Evolutionary conservation across 1,140 invertebrate genomes (phyloP), one percentile per base, ranked within the genome.

Genomic region (Ceratoteleas bidentatus): DNA sequence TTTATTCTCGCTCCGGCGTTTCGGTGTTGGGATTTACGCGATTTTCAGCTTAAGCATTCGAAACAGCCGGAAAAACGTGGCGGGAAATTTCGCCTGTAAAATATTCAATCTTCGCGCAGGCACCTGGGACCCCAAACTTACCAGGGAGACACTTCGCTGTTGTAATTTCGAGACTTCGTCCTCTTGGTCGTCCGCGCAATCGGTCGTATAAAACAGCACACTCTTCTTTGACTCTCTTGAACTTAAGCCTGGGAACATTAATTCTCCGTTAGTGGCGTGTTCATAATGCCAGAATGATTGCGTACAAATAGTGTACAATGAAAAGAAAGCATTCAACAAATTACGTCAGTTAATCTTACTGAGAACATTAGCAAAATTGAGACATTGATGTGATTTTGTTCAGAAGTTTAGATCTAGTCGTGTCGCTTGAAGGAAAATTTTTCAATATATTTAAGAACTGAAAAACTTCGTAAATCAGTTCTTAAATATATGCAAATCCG

Each of bases 181-280:
- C 56, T 90, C 88, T 57, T 90, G 88, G 13, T 89, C 87, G 83
- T 89, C 89, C 0, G 87, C 88, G 24, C 89, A 90, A 60, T 91
- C 89, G 8, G 89, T 90, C 14, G 89, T 90, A 64, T 90, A 91
- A 66, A 88, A 89, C 36, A 90, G 62, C n/a, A 87, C 88, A 60
- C 86, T 91, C 76, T 90, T 90, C 75, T 90, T 90, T 68, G 89
- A 90, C 72, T 85, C 87, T 83, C 89, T 90, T 74, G 72, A 90
- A 88, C 64, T 84, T 15, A 84, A 60, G 68, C 83, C 83, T 84
- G 58, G 16, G 52, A 72, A 56, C 34, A 74, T 69, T 16, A 73
- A 84, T 49, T 47, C 10, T 36, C 6, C 32, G 52, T 70, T 10
- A 61, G 1, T 14, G 3, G 34, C 24, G 5, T 57, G 10, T n/a